phyloP scores from a whole-genome alignment of 1,140 invertebrate species.

The Sitodiplosis mosellana region DNA sequence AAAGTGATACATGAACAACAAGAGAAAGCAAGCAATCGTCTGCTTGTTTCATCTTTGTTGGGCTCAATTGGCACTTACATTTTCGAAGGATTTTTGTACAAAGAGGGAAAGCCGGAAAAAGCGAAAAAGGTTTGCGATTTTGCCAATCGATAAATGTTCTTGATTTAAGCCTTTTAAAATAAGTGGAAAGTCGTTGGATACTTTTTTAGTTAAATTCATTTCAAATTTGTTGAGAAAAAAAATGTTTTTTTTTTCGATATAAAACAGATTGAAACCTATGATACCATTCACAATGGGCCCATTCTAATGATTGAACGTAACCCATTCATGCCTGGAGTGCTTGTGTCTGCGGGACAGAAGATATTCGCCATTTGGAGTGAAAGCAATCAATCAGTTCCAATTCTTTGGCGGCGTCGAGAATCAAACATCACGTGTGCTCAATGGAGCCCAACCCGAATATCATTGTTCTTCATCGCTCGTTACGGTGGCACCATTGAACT shows the following conservation, averaged over 20 bases:
- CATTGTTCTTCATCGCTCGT: constrained; percentile 29
- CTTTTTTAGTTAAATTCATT: too few relatives aligned
- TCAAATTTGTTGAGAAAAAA: too few relatives aligned
- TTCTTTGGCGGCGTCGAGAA: constrained; percentile 31
- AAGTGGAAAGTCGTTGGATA: too few relatives aligned
- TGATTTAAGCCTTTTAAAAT: too few relatives aligned
- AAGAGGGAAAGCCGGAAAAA: constrained; percentile 19
- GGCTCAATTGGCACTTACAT: constrained; percentile 15
- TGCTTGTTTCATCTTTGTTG: constrained; percentile 3
- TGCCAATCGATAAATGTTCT: too few relatives aligned
- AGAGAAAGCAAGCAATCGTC: not conserved
- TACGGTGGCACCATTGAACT: constrained; percentile 33
- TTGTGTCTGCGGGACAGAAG: constrained; percentile 35
- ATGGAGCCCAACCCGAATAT: constrained; percentile 29
- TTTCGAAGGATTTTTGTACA: constrained; percentile 26
- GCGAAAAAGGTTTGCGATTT: constrained; percentile 24
- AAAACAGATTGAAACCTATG: constrained; percentile 21
- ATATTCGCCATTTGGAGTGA: constrained; percentile 38
- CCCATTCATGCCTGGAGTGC: constrained; percentile 29
- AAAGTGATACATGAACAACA: constrained; percentile 7
- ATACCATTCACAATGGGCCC: constrained; percentile 43
- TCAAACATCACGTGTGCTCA: constrained; percentile 29
- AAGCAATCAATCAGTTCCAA: constrained; percentile 25
- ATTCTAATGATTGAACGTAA: constrained; percentile 34
- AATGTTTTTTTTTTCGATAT: constrained; percentile 25